Percentiles rank a stretch among this genome's conserved stretches.
Conservation (phyloP, 2,888 invertebrate species). For the Pandemis corylana region DNA sequence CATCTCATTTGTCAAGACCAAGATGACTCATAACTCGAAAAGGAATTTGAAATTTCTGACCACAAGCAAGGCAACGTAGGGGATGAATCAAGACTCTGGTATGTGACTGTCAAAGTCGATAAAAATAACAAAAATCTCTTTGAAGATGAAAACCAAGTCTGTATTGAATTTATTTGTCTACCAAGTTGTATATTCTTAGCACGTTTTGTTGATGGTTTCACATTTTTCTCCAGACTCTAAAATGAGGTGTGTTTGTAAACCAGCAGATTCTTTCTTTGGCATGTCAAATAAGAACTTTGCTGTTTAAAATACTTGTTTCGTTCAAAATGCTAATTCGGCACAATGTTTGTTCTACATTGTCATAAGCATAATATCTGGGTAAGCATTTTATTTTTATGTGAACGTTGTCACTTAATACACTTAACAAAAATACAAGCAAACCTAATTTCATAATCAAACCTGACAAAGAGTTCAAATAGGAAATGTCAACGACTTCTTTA, state of each 20-base stretch:
- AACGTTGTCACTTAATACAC: background rate
- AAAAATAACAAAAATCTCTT: slow-evolving; percentile 1
- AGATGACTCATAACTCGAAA: slow-evolving; percentile 58
- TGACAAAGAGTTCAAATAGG: slow-evolving; percentile 33
- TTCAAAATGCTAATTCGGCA: background rate
- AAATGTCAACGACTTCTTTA: slow-evolving; percentile 41
- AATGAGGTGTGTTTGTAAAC: slow-evolving; percentile 1
- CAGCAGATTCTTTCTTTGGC: background rate
- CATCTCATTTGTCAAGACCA: slow-evolving; percentile 43
- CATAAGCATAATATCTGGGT: background rate
- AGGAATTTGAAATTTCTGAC: slow-evolving; percentile 60
- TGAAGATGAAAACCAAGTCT: background rate
- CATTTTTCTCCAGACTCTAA: background rate
- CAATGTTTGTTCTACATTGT: background rate
- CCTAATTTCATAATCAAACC: slow-evolving; percentile 17
- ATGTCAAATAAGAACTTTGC: background rate
- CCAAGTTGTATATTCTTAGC: background rate
- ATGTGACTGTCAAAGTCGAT: slow-evolving; percentile 44
- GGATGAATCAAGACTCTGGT: slow-evolving; percentile 63
- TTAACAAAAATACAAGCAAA: background rate
- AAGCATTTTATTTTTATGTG: background rate
- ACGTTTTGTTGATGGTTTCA: slow-evolving; percentile 4
- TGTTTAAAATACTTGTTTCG: background rate
- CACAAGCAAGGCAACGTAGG: slow-evolving; percentile 58
- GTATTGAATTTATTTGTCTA: background rate